Base-by-base conservation (phyloP, 2,888 invertebrate genomes). In the Acleris sparsana region DNA sequence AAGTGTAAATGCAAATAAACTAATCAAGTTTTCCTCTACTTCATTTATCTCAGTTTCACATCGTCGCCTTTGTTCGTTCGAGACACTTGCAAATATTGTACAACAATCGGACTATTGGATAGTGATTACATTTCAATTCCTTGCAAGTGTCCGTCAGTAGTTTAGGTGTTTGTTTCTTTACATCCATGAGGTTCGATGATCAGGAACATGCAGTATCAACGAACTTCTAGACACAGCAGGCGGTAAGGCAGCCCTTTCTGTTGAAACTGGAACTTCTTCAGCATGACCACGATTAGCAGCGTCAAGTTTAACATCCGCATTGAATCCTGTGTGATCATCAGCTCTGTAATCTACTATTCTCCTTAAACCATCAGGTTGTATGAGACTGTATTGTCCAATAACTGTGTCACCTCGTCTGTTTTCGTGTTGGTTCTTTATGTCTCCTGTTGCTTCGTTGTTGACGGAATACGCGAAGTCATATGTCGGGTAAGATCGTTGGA, bases 391-490 rank as follows among this genome's bases (percentile, higher is more conserved):
- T 69, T 93, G 93, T 39, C 94, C 94, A 22, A 90, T 81, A 0
- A 94, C 93, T 2, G 86, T 85, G 63, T 93, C 93, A 1, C 93
- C 93, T 70, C 86, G 82, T 51, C 93, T 84, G 63, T 83, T 87
- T 74, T 94, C 94, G 0, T 89, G 88, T 70, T 94, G 94, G 71
- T 84, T 92, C 72, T 94, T 94, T 51, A 89, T 80, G 71, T 94
- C 94, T 17, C 94, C 94, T 0, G 94, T 93, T 29, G 88, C 80
- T 3, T 80, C 80, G 68, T 94, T 93, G 70, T 93, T 93, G 22
- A 94, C 93, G 57, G 93, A 91, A 70, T 94, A 94, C 3, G 92
- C 89, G 72, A 92, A 94, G 72, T 89, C 89, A 79, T 94, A 94
- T 77, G 88, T 89, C 0, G 90, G 90, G 17, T 78, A 33, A 6